Evolutionary conservation across 2,888 invertebrate genomes (phyloP).

Genomic region (Callosobruchus maculatus): DNA sequence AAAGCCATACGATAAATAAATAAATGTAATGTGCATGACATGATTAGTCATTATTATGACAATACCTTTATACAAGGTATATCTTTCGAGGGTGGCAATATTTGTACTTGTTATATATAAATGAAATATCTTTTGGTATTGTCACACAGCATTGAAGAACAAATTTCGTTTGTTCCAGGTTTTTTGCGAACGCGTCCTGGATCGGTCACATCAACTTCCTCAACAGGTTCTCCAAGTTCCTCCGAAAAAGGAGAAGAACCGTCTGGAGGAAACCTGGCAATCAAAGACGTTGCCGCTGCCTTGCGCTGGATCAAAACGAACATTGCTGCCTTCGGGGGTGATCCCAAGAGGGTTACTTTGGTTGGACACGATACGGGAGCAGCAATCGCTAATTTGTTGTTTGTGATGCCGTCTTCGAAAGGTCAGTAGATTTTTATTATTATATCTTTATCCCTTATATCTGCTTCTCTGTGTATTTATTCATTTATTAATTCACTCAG

Average conservation of each 20-base stretch:
- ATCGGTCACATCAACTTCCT: constrained; percentile 28
- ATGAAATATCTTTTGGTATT: too few species aligned
- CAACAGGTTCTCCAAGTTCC: constrained; percentile 5
- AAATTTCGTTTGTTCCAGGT: constrained; percentile 47
- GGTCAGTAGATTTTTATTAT: constrained; percentile 46
- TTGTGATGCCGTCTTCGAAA: constrained; percentile 76
- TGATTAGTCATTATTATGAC: too few species aligned
- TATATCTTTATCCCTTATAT: too few species aligned
- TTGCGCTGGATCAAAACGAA: constrained; percentile 80
- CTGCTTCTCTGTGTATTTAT: too few species aligned
- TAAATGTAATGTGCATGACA: too few species aligned
- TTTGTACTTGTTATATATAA: too few species aligned
- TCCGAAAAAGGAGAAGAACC: constrained; percentile 40
- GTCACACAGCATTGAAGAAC: too few species aligned
- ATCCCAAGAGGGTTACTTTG: constrained; percentile 74
- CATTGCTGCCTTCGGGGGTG: constrained; percentile 86
- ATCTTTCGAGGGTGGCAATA: too few species aligned
- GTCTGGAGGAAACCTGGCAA: constrained; percentile 66
- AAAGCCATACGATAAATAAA: too few species aligned
- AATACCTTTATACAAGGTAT: too few species aligned
- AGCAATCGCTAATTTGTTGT: constrained; percentile 76
- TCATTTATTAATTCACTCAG: too few species aligned
- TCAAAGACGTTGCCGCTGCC: constrained; percentile 80
- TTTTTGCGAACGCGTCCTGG: constrained; percentile 51
- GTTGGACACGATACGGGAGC: constrained; percentile 86